phyloP scores from a whole-genome alignment of 2,888 invertebrate genomes.

The Choreutis nemorana region DNA sequence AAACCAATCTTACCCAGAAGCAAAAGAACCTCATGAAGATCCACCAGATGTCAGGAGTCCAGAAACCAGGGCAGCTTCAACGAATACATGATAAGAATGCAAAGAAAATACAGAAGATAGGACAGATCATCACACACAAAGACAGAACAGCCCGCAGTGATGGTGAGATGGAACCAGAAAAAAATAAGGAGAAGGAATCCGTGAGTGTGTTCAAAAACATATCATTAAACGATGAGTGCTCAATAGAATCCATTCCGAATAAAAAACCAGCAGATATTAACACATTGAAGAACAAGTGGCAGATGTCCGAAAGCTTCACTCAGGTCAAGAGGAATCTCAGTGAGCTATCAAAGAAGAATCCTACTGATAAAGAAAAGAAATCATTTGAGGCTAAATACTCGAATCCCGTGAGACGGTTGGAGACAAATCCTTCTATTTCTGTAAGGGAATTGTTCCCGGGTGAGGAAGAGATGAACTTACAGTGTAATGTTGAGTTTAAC shows the following conservation, averaged over 20 bases:
- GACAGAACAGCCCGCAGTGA: constrained; percentile 27
- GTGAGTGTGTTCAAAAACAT: constrained; percentile 41
- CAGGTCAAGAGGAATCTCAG: constrained; percentile 59
- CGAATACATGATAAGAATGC: constrained; percentile 49
- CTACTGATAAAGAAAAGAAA: constrained; percentile 48
- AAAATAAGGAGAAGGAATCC: constrained; percentile 28
- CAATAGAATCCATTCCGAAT: constrained; percentile 64
- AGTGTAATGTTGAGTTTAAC: constrained; percentile 78
- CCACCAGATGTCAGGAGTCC: constrained; percentile 33
- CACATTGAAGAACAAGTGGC: constrained; percentile 60
- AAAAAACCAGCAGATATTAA: constrained; percentile 52
- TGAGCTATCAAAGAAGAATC: constrained; percentile 47
- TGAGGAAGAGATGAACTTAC: constrained; percentile 82
- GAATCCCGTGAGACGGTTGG: constrained; percentile 72
- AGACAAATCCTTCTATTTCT: constrained; percentile 83
- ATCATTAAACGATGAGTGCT: constrained; percentile 66
- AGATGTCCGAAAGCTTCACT: constrained; percentile 56
- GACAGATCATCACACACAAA: constrained; percentile 40
- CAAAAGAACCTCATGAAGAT: constrained; percentile 42
- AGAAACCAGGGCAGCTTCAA: constrained; percentile 43
- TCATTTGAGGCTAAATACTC: constrained; percentile 47
- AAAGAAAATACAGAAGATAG: constrained; percentile 51
- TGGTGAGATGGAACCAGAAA: constrained; percentile 27
- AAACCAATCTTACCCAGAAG: constrained; percentile 41
- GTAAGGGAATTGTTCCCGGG: constrained; percentile 83